phyloP scores from a whole-genome alignment of 2,797 vertebrate species.

The Lutjanus argentimaculatus region DNA sequence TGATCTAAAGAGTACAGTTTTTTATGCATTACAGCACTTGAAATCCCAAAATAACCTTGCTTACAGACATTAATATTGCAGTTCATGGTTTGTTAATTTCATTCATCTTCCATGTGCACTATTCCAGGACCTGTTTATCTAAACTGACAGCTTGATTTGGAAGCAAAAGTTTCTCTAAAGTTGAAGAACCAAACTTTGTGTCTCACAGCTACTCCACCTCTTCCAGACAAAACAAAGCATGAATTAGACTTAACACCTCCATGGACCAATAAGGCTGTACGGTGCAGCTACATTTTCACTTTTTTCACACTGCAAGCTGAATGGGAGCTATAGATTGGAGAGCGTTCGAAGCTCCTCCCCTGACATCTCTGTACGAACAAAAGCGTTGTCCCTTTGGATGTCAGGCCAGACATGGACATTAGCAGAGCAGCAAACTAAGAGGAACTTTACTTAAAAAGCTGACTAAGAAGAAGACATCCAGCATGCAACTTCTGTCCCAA shows the following conservation, averaged over 20 bases:
- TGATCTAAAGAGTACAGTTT: background rate
- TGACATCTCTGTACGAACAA: slow-evolving; percentile 54
- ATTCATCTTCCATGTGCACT: background rate
- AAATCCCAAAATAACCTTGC: background rate
- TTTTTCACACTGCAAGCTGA: slow-evolving; percentile 12
- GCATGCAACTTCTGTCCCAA: slow-evolving; percentile 67
- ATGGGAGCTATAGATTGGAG: slow-evolving; percentile 42
- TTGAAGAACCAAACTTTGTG: background rate
- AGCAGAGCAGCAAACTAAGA: slow-evolving; percentile 53
- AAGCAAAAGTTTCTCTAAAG: background rate
- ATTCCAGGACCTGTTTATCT: background rate
- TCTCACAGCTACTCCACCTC: background rate
- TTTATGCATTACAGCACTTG: background rate
- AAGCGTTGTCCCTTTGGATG: slow-evolving; percentile 51
- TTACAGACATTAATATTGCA: background rate
- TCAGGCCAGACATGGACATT: slow-evolving; percentile 51
- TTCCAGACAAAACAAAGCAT: slow-evolving; percentile 49
- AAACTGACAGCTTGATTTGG: background rate
- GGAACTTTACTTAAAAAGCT: slow-evolving; percentile 46
- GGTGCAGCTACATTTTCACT: slow-evolving; percentile 21
- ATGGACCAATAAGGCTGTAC: background rate
- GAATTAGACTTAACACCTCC: slow-evolving; percentile 40
- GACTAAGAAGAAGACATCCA: slow-evolving; percentile 46
- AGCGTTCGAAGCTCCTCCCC: slow-evolving; percentile 74
- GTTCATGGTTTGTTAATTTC: background rate